Evolutionary conservation across 2,113 vertebrate genomes (phyloP), one percentile per base, ranked within the genome.

Genomic region (Emydura subglobosa): DNA sequence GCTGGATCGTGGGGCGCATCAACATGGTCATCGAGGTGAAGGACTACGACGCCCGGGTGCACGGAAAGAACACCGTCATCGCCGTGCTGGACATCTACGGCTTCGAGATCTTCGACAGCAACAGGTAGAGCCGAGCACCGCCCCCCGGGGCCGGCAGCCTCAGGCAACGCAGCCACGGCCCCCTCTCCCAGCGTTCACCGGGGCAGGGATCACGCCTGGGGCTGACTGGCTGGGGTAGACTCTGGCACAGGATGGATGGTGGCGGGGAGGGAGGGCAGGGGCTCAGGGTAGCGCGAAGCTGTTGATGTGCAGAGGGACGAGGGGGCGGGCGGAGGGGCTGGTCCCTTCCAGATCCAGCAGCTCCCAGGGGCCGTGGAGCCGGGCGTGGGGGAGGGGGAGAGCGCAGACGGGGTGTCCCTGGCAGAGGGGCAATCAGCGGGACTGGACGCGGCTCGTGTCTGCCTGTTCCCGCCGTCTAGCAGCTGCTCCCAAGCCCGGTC

Each of bases 1-100:
- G 98, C 87, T 99, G 99, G 99, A 99, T 99, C 2, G 99, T 99
- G 13, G 90, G 90, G 27, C 98, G 98, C 42, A 99, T 99, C 97
- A 99, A 99, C 65, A 5, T 39, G 1, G 91, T 99, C 89, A 99
- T 99, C 5, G 98, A 99, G 19, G 96, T 99, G 24, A 98, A 98
- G 19, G 91, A 96, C 96, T 99, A 99, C 29, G 98, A 99, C 74
- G 98, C 98, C 2, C 97, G 98, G n/a, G 98, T 98, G 7, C 98
- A 99, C 0, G 99, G 99, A 95, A 99, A 99, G 97, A 99, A 99
- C 97, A 99, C 99, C 0, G 99, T 99, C 68, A 99, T 99, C 0
- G 99, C 99, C 0, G 99, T 99, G 87, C 97, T 99, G 91, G 99
- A 99, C 87, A 99, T 99, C 97, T 99, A 99, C 0, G 99, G 99